A percentile compares a stretch with the other conserved stretches of the same genome.
Conservation (phyloP, 2,113 vertebrate species). For the Geothlypis trichas region DNA sequence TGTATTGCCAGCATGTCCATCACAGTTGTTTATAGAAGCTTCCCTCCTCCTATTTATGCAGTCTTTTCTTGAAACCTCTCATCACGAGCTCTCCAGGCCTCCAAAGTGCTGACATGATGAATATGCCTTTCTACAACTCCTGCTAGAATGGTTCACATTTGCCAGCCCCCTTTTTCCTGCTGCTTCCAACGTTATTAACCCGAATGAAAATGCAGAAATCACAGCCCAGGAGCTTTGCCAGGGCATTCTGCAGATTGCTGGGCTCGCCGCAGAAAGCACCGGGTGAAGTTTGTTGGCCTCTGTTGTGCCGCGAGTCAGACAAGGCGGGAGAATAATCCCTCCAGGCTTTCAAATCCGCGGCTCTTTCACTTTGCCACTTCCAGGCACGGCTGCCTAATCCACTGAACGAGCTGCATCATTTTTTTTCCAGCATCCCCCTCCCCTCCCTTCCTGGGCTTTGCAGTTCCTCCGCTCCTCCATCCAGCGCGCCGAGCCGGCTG, state of each 20-base stretch:
- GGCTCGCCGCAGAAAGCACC: not conserved
- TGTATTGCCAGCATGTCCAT: not conserved
- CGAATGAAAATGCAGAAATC: not conserved
- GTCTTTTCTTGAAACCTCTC: conserved; percentile 4
- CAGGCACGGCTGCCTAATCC: conserved; percentile 34
- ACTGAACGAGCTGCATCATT: conserved; percentile 26
- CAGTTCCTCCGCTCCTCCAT: not conserved
- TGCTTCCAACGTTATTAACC: not conserved
- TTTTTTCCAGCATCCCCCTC: not conserved
- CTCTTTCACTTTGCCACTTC: conserved; percentile 1
- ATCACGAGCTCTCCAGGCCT: not conserved
- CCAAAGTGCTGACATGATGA: not conserved
- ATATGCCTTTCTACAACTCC: not conserved
- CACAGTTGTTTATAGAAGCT: not conserved
- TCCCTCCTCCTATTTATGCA: not conserved
- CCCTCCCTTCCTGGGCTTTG: not conserved
- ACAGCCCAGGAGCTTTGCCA: not conserved
- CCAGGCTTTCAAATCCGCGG: not conserved
- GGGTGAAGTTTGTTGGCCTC: not conserved
- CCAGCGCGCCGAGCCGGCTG: not conserved
- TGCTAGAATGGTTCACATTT: not conserved
- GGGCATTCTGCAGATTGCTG: not conserved
- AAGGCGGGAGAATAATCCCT: not conserved
- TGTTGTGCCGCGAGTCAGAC: not conserved
- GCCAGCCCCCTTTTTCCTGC: not conserved